Percentiles rank a stretch among this genome's conserved stretches.
phyloP scores from a whole-genome alignment of 2,888 invertebrate species.

The Nemotelus nigrinus region DNA sequence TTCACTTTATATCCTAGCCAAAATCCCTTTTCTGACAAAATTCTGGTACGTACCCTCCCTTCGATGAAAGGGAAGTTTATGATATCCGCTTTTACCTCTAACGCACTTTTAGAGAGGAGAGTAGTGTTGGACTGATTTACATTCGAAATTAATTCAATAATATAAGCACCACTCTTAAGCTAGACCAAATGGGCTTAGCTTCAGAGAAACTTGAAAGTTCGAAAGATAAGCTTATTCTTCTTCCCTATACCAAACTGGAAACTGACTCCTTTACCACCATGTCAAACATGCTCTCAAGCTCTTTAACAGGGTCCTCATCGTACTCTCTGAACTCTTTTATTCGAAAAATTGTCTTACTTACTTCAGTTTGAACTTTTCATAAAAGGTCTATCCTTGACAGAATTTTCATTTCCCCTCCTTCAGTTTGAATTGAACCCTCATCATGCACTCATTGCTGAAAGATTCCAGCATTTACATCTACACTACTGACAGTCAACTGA shows the following conservation, averaged over 20 bases:
- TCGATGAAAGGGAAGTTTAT: conserved; percentile 4
- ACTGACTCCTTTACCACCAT: too few relatives aligned
- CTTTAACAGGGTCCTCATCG: background rate
- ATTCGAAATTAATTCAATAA: conserved; percentile 37
- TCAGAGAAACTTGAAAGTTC: conserved; percentile 19
- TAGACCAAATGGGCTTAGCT: conserved; percentile 35
- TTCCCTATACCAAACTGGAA: conserved; percentile 15
- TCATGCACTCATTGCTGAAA: too few relatives aligned
- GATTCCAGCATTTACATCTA: too few relatives aligned
- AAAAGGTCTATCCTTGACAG: background rate
- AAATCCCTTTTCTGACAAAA: conserved; percentile 8
- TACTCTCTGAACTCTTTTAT: background rate
- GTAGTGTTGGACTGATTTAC: background rate
- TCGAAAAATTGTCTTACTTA: background rate
- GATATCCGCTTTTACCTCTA: conserved; percentile 32
- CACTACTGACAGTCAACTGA: too few relatives aligned
- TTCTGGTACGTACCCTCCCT: background rate
- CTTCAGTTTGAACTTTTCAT: background rate
- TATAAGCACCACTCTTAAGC: conserved; percentile 24
- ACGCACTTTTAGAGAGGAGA: conserved; percentile 17
- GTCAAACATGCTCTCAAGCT: too few relatives aligned
- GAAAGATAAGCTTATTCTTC: conserved; percentile 39
- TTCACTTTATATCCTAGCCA: conserved; percentile 16
- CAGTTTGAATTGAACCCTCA: background rate
- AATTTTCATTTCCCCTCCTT: background rate